Percentiles rank a stretch among this genome's conserved stretches.
These are phyloP conservation scores for Phortica variegata DNA, from an alignment of 1,140 invertebrate genomes.

Conservation along the genomic window DNA sequence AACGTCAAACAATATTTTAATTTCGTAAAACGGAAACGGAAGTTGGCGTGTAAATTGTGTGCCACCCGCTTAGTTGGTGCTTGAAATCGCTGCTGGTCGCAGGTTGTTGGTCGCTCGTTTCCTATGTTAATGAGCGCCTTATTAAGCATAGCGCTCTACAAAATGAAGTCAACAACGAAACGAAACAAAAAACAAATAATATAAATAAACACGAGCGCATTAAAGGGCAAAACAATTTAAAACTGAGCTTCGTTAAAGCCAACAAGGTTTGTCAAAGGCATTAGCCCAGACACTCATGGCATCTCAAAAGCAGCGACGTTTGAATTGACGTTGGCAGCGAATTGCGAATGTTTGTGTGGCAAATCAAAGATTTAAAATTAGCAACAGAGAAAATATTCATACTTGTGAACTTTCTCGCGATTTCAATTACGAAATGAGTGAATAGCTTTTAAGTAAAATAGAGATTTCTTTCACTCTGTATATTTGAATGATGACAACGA, in stretches of 20 bases:
- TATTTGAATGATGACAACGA: too few relatives aligned
- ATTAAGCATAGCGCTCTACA: slow-evolving; percentile 35
- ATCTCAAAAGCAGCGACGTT: too few relatives aligned
- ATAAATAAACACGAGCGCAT: not conserved
- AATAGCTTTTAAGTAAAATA: too few relatives aligned
- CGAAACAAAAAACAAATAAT: too few relatives aligned
- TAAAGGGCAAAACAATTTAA: slow-evolving; percentile 24
- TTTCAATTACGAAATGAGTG: too few relatives aligned
- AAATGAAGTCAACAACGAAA: too few relatives aligned
- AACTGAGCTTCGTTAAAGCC: not conserved
- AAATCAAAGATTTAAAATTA: slow-evolving; percentile 36
- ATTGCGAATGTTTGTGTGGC: slow-evolving; percentile 21
- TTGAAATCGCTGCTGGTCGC: slow-evolving; percentile 21
- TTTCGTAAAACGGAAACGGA: slow-evolving; percentile 20
- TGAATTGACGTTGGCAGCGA: too few relatives aligned
- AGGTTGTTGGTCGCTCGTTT: slow-evolving; percentile 31
- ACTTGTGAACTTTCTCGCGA: too few relatives aligned
- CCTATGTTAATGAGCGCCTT: slow-evolving; percentile 50
- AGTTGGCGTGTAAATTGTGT: slow-evolving; percentile 53
- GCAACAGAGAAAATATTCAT: too few relatives aligned
- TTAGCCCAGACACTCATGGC: not conserved
- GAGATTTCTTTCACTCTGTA: too few relatives aligned
- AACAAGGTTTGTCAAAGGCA: slow-evolving; percentile 5
- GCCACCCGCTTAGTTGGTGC: too few relatives aligned
- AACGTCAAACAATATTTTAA: too few relatives aligned